A percentile compares a stretch with the other conserved stretches of the same genome.
phyloP scores from a whole-genome alignment of 2,888 invertebrate genomes.

The Rhagonycha fulva region DNA sequence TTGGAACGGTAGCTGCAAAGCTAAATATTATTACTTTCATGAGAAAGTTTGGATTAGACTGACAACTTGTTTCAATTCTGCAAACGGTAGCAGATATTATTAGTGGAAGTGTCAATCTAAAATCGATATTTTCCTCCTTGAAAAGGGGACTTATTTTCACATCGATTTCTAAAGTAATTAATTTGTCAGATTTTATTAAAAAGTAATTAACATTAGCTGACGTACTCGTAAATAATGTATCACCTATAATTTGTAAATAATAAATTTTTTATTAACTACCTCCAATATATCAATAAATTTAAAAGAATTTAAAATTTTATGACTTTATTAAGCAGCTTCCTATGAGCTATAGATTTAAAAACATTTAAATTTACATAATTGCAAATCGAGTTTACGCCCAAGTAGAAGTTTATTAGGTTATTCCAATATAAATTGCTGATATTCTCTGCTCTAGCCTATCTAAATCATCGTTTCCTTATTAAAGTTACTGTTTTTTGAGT shows the following conservation, averaged over 20 bases:
- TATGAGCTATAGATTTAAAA: neutral
- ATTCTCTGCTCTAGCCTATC: neutral
- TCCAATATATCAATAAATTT: conserved; percentile 1
- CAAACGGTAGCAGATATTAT: neutral
- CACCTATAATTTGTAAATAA: conserved; percentile 1
- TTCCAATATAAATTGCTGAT: neutral
- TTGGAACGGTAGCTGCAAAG: conserved; percentile 4
- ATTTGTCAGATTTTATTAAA: neutral
- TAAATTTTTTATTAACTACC: conserved; percentile 3
- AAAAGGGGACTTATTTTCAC: neutral
- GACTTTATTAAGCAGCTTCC: neutral
- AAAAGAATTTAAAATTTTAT: conserved; percentile 2
- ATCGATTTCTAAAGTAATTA: neutral
- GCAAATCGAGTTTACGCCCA: neutral
- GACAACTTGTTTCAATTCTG: conserved; percentile 8
- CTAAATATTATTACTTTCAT: conserved; percentile 26
- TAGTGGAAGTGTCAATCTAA: neutral
- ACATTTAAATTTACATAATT: neutral
- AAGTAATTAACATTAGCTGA: neutral
- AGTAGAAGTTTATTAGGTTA: neutral
- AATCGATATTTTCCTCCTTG: neutral
- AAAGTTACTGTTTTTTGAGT: neutral
- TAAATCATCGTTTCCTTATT: neutral
- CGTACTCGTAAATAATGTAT: neutral
- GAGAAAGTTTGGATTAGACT: conserved; percentile 22